A percentile compares a stretch with the other conserved stretches of the same genome.
phyloP scores from a whole-genome alignment of 2,888 invertebrate genomes.

The Drosophila stalkeri region DNA sequence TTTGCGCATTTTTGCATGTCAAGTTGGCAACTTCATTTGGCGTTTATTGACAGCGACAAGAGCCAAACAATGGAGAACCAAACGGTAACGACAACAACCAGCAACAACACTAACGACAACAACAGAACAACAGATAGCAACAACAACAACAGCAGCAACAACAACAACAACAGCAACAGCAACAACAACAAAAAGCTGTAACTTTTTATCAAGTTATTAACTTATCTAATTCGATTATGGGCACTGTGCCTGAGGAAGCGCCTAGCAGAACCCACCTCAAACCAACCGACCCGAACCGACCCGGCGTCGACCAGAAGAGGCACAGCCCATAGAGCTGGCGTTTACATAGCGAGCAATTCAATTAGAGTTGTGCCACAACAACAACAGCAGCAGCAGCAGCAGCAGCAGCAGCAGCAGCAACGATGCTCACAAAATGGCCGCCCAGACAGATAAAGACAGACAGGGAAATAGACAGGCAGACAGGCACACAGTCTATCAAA shows the following conservation, averaged over 20 bases:
- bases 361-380: constrained; percentile 70
- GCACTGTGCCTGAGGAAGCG: constrained; percentile 44
- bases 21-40: constrained; percentile 73
- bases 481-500: constrained; percentile 37
- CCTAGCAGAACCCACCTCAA: not conserved
- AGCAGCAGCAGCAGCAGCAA: constrained; percentile 43
- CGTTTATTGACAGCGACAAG: constrained; percentile 76
- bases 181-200: constrained; percentile 57
- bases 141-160: constrained; percentile 18
- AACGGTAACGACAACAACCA: constrained; percentile 49
- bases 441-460: constrained; percentile 43
- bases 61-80: constrained; percentile 65
- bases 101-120: constrained; percentile 43
- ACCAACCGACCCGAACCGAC: not conserved
- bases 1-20: constrained; percentile 48
- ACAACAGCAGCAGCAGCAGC: constrained; percentile 30
- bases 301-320: not conserved
- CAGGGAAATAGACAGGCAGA: constrained; percentile 41
- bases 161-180: constrained; percentile 30
- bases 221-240: constrained; percentile 81
- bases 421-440: constrained; percentile 43
- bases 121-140: constrained; percentile 8
- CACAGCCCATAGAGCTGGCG: constrained; percentile 37
- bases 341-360: constrained; percentile 75
- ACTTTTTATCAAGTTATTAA: constrained; percentile 82